These are phyloP conservation scores for Panthera uncia DNA, from an alignment of 2,113 vertebrate genomes.

Conservation along the genomic window DNA sequence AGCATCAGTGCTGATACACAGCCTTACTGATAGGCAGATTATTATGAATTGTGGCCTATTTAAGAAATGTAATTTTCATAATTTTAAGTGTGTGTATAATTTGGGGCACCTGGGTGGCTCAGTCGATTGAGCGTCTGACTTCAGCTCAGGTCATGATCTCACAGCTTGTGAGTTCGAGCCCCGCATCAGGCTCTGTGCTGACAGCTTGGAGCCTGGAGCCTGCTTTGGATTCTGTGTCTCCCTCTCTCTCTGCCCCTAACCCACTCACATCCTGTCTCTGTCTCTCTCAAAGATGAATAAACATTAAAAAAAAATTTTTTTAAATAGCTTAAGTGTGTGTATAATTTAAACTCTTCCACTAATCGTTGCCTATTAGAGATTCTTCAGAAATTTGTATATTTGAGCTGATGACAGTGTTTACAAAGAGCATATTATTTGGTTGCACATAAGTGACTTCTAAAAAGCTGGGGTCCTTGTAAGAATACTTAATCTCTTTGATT, in stretches of 20 bases:
- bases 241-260: too few species aligned
- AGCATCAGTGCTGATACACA: background rate
- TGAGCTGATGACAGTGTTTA: conserved; percentile 18
- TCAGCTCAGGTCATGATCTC: too few species aligned
- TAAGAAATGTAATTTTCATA: conserved; percentile 10
- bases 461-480: background rate
- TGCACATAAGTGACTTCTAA: conserved; percentile 33
- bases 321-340: background rate
- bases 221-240: too few species aligned
- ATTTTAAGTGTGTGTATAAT: background rate
- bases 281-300: too few species aligned
- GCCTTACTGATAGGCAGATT: background rate
- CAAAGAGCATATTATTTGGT: background rate
- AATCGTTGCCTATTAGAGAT: background rate
- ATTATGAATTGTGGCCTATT: background rate
- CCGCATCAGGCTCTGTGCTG: too few species aligned
- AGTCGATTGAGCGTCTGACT: too few species aligned
- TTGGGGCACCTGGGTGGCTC: background rate
- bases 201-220: too few species aligned
- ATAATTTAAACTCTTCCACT: background rate
- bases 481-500: conserved; percentile 14
- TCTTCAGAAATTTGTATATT: conserved; percentile 36
- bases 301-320: too few species aligned
- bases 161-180: too few species aligned
- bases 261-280: too few species aligned